phyloP scores from a whole-genome alignment of 2,888 invertebrate genomes.

The Lingula anatina region DNA sequence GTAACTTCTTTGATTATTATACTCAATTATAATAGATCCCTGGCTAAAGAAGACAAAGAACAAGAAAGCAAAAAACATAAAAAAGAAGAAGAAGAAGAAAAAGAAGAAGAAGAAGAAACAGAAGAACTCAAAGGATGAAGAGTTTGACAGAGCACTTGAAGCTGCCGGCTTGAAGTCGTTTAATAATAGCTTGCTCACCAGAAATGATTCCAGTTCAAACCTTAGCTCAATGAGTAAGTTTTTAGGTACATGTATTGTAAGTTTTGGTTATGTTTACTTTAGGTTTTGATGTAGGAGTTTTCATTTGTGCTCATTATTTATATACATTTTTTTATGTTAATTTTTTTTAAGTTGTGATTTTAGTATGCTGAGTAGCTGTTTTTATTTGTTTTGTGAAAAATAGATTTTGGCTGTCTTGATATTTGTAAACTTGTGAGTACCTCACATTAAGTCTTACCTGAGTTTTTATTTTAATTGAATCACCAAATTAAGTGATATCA shows the following conservation, averaged over 20 bases:
- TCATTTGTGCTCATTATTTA: background rate
- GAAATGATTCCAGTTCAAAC: background rate
- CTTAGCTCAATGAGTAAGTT: no score
- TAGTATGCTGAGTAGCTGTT: no score
- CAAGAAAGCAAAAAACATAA: constrained; percentile 16
- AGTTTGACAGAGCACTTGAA: constrained; percentile 37
- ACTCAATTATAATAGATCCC: no score
- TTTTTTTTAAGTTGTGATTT: no score
- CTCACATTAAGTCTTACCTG: no score
- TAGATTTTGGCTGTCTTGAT: no score
- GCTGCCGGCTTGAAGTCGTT: constrained; percentile 25
- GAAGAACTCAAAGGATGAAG: constrained; percentile 56
- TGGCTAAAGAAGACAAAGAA: constrained; percentile 61
- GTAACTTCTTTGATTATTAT: no score
- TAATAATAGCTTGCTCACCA: background rate
- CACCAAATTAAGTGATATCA: no score
- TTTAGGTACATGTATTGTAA: no score
- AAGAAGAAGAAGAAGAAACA: constrained; percentile 59
- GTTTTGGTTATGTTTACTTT: background rate
- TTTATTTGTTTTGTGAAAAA: no score
- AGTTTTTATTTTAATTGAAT: no score
- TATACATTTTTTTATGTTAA: background rate
- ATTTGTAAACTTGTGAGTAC: no score
- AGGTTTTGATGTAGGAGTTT: background rate
- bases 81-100: constrained; percentile 57